Conservation (phyloP, 2,797 vertebrate genomes). For the Peromyscus aztecus region DNA sequence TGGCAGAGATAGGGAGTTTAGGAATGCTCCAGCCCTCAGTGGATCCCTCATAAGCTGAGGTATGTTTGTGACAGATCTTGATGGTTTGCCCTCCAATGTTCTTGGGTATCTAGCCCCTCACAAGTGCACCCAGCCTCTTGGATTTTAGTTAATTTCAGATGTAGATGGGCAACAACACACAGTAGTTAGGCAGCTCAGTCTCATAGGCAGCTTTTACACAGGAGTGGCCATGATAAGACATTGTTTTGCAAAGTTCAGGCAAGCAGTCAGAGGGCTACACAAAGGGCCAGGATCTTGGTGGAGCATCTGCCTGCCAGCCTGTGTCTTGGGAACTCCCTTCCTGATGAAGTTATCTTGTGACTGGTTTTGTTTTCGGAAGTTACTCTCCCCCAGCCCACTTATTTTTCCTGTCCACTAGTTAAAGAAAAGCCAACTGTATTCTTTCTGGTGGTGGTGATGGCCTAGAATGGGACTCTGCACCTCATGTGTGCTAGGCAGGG, state of each 20-base stretch:
- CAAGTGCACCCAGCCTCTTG: no score
- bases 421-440: background rate
- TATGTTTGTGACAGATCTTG: background rate
- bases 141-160: no score
- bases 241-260: background rate
- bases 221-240: rapidly evolving
- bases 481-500: background rate
- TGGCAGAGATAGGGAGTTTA: background rate
- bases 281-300: background rate
- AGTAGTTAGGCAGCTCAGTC: background rate
- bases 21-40: background rate
- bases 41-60: background rate
- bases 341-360: background rate
- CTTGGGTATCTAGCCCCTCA: background rate
- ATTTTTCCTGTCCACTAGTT: background rate
- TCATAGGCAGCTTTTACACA: background rate
- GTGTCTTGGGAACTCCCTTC: background rate
- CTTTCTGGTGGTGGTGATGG: background rate
- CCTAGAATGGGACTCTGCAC: background rate
- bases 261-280: background rate
- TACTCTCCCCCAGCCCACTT: background rate
- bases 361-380: background rate
- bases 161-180: no score
- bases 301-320: background rate
- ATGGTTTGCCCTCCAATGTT: background rate